These are phyloP conservation scores for Hephaestus fuliginosus DNA, from an alignment of 2,797 vertebrate species.

Conservation along the genomic window DNA sequence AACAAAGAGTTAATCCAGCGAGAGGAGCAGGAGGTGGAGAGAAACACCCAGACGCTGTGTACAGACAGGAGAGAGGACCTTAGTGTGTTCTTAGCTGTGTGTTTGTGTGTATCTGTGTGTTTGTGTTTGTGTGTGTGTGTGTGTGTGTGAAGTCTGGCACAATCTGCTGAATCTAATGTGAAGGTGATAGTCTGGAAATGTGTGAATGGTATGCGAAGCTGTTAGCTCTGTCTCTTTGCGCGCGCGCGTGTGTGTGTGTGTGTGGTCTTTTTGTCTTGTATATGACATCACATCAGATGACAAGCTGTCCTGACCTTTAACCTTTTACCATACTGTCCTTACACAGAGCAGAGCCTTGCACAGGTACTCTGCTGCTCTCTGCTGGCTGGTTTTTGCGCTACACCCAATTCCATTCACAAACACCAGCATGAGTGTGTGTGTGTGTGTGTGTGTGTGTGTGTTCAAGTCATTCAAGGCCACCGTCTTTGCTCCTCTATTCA, in stretches of 20 bases:
- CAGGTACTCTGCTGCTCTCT: slow-evolving; percentile 75
- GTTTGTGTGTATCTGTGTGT: slow-evolving; percentile 12
- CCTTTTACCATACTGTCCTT: slow-evolving; percentile 18
- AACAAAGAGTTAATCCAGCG: slow-evolving; percentile 60
- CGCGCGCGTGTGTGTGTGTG: slow-evolving; percentile 11
- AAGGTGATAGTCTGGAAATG: slow-evolving; percentile 56
- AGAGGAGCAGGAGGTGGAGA: slow-evolving; percentile 40
- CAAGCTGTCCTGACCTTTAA: slow-evolving; percentile 33
- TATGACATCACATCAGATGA: slow-evolving; percentile 11
- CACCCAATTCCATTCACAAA: slow-evolving; percentile 37
- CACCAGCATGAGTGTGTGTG: not conserved
- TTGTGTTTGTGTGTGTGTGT: slow-evolving; percentile 2
- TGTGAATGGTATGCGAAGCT: slow-evolving; percentile 52
- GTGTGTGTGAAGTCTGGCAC: slow-evolving; percentile 31
- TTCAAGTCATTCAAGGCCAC: slow-evolving; percentile 35
- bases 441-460: slow-evolving; percentile 3
- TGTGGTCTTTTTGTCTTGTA: not conserved
- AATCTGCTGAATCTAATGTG: slow-evolving; percentile 39
- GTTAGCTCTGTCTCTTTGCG: not conserved
- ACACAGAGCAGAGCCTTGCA: not conserved
- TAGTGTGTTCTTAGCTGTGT: not conserved
- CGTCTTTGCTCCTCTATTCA: slow-evolving; percentile 41
- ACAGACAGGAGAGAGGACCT: slow-evolving; percentile 10
- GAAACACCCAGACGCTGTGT: slow-evolving; percentile 6
- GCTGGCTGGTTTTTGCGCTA: slow-evolving; percentile 41